Evolutionary conservation across 2,888 invertebrate species (phyloP).

Genomic region (Linnaemya vulpina): DNA sequence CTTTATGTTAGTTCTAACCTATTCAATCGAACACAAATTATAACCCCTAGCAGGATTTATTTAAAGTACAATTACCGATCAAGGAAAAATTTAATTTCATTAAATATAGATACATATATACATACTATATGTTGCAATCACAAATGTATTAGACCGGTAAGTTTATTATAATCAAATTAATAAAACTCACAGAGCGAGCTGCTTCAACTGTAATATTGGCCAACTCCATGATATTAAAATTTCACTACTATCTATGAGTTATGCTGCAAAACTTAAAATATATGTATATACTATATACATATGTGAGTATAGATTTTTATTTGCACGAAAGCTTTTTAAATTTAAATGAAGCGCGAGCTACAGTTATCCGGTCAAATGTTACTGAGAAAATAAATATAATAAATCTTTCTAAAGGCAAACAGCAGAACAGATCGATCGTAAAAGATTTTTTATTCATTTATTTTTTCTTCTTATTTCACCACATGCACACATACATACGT

Average conservation of each 20-base stretch:
- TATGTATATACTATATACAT: not conserved
- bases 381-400: conserved; percentile 66
- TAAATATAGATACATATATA: no score
- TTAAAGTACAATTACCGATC: no score
- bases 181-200: conserved; percentile 56
- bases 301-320: not conserved
- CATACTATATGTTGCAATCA: no score
- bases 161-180: conserved; percentile 12
- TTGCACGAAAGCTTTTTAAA: conserved; percentile 1
- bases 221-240: conserved; percentile 69
- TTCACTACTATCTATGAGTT: conserved; percentile 1
- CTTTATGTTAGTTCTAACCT: no score
- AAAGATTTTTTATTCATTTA: conserved; percentile 24
- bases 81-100: no score
- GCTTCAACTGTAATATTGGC: conserved; percentile 72
- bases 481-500: no score
- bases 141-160: no score
- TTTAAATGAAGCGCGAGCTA: conserved; percentile 32
- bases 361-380: conserved; percentile 59
- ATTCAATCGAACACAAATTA: no score
- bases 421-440: conserved; percentile 28
- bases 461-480: conserved; percentile 26
- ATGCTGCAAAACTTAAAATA: no score
- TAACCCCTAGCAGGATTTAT: no score
- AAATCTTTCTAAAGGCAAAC: conserved; percentile 28